Base-by-base conservation (phyloP, 2,113 vertebrate genomes). In the Paramisgurnus dabryanus region DNA sequence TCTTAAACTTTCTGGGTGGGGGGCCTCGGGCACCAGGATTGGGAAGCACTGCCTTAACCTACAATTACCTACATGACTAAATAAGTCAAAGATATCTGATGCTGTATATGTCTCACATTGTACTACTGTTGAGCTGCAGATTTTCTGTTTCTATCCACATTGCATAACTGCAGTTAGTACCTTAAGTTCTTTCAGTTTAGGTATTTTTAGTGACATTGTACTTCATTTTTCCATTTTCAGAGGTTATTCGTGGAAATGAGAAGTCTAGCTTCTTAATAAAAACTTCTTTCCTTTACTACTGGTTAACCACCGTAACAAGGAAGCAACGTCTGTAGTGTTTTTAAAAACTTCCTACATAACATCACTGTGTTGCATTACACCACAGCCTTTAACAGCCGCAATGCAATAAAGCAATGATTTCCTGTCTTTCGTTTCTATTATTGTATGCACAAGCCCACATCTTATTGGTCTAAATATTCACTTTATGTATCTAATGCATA, bases 171-270 rank as follows among this genome's bases (percentile, higher is more conserved):
- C 57, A 73, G 39, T 4, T 58, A 4, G n/a, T 60, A 43, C 58
- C 43, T 64, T 22, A 2, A 49, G 7, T 75, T 63, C 6, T 60
- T 61, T 39, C 43, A 75, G 8, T 17, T 8, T 58, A 63, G 53
- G 53, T 73, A 73, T 43, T 73, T 22, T 43, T 3, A 47, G 41
- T 61, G 4, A 49, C 45, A 39, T 6, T 12, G 1, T 61, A 13
- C 22, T 27, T 49, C 17, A 49, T 63, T n/a, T 47, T 75, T 47
- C 72, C 58, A 4, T 6, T 47, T 61, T 75, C 13, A 47, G 0
- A 12, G 8, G 55, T 7, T 63, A 63, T 75, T 49, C 34, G 43
- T 88, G 86, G 87, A 75, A 69, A 47, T 58, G 86, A 82, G 58
- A 55, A 49, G 58, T 57, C 69, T 66, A 58, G 5, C 18, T 18